Evolutionary conservation across 2,113 vertebrate genomes (phyloP).

Genomic region (Aepyceros melampus): DNA sequence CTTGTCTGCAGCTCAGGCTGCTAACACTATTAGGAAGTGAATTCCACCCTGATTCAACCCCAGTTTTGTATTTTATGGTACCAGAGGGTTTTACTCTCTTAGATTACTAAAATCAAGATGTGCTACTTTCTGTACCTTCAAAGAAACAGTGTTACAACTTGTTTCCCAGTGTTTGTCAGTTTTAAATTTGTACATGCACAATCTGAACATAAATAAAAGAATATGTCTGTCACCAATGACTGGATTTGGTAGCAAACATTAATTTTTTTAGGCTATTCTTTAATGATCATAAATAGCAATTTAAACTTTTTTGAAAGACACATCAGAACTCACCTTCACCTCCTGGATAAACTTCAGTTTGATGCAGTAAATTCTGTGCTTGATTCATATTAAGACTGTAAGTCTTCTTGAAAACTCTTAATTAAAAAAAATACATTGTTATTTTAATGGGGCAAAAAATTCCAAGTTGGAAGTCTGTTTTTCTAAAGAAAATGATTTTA

Average conservation of each 20-base stretch:
- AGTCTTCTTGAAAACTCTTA: background rate
- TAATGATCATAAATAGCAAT: conserved; percentile 37
- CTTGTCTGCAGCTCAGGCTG: background rate
- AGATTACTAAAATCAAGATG: conserved; percentile 54
- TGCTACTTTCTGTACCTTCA: conserved; percentile 72
- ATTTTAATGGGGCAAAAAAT: conserved; percentile 19
- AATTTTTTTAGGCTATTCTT: conserved; percentile 38
- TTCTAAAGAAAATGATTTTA: conserved; percentile 21
- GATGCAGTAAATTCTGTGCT: conserved; percentile 33
- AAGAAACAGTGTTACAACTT: conserved; percentile 53
- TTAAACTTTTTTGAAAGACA: conserved; percentile 45
- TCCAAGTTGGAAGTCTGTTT: background rate
- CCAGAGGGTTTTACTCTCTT: conserved; percentile 64
- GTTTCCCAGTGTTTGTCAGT: conserved; percentile 56
- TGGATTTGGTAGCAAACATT: conserved; percentile 33
- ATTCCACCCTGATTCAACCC: conserved; percentile 40
- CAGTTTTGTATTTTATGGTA: conserved; percentile 30
- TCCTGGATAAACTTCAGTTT: conserved; percentile 49
- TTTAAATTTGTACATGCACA: conserved; percentile 54
- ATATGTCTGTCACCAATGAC: conserved; percentile 39
- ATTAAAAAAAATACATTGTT: background rate
- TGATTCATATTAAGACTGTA: conserved; percentile 47
- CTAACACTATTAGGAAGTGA: background rate
- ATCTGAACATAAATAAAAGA: conserved; percentile 49
- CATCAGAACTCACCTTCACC: conserved; percentile 46